These are phyloP conservation scores for Schizotus pectinicornis DNA, from an alignment of 2,888 invertebrate species.

Conservation along the genomic window DNA sequence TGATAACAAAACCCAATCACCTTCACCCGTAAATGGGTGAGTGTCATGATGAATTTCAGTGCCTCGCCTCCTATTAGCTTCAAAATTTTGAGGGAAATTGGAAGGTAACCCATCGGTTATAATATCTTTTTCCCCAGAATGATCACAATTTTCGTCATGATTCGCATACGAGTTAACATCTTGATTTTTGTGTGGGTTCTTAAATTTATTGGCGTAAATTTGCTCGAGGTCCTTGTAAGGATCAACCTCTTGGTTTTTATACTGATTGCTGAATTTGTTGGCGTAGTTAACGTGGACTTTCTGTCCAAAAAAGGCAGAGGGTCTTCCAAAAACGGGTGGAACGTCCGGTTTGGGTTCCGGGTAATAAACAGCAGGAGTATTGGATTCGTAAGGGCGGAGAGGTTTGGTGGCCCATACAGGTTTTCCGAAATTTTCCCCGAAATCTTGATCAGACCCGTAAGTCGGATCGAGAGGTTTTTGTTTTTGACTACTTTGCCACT, in stretches of 20 bases:
- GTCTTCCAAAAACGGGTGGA: conserved; percentile 27
- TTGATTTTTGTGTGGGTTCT: not conserved
- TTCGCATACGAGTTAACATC: too few relatives aligned
- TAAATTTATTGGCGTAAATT: not conserved
- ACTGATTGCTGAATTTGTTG: conserved; percentile 24
- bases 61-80: conserved; percentile 42
- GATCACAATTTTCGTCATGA: conserved; percentile 18
- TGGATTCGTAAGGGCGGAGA: conserved; percentile 29
- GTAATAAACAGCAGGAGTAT: conserved; percentile 32
- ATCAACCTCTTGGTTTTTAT: conserved; percentile 36
- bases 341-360: conserved; percentile 29
- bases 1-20: conserved; percentile 79
- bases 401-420: not conserved
- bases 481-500: conserved; percentile 68
- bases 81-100: conserved; percentile 58
- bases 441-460: conserved; percentile 48
- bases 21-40: conserved; percentile 71
- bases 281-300: conserved; percentile 43
- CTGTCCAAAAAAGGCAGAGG: conserved; percentile 40
- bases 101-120: conserved; percentile 65
- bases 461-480: conserved; percentile 59
- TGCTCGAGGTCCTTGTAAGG: conserved; percentile 16
- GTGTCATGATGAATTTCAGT: conserved; percentile 60
- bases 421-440: conserved; percentile 32
- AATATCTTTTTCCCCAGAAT: conserved; percentile 47